Percentiles rank a stretch among this genome's conserved stretches.
Evolutionary conservation across 1,140 invertebrate genomes (phyloP).

Genomic region (Dreissena rostriformis): DNA sequence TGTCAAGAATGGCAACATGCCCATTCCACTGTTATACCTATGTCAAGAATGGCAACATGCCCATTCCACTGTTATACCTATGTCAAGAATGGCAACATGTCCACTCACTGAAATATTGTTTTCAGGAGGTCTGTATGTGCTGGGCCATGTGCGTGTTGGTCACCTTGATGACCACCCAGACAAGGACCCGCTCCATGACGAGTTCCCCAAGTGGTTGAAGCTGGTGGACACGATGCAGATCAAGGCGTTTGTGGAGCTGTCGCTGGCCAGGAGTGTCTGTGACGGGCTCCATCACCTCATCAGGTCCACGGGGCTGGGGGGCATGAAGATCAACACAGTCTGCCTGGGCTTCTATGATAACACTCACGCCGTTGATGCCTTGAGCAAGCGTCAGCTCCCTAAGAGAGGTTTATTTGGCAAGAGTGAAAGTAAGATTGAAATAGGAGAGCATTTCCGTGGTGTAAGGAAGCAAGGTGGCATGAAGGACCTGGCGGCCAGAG

Average conservation of each 20-base stretch:
- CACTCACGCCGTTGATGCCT: conserved; percentile 67
- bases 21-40: too few relatives aligned
- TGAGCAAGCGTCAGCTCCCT: conserved; percentile 57
- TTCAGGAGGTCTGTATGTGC: conserved; percentile 91
- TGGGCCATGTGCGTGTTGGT: conserved; percentile 93
- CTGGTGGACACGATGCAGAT: conserved; percentile 94
- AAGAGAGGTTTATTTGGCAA: conserved; percentile 63
- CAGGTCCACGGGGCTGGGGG: conserved; percentile 95
- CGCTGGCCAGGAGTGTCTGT: conserved; percentile 91
- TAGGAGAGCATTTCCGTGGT: conserved; percentile 63
- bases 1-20: too few relatives aligned
- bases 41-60: too few relatives aligned
- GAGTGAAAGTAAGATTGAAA: conserved; percentile 50
- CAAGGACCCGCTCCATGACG: conserved; percentile 82
- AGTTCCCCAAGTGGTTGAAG: conserved; percentile 93
- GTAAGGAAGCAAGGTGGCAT: conserved; percentile 74
- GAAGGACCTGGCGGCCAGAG: conserved; percentile 79
- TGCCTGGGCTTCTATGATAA: conserved; percentile 89
- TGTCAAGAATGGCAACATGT: too few relatives aligned
- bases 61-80: too few relatives aligned
- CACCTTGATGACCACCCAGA: conserved; percentile 67
- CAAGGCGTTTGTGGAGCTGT: conserved; percentile 98
- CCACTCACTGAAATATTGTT: too few relatives aligned
- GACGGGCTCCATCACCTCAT: conserved; percentile 96
- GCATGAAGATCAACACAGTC: conserved; percentile 99